phyloP scores from a whole-genome alignment of 2,797 vertebrate species.

The Leucoraja ocellata region DNA sequence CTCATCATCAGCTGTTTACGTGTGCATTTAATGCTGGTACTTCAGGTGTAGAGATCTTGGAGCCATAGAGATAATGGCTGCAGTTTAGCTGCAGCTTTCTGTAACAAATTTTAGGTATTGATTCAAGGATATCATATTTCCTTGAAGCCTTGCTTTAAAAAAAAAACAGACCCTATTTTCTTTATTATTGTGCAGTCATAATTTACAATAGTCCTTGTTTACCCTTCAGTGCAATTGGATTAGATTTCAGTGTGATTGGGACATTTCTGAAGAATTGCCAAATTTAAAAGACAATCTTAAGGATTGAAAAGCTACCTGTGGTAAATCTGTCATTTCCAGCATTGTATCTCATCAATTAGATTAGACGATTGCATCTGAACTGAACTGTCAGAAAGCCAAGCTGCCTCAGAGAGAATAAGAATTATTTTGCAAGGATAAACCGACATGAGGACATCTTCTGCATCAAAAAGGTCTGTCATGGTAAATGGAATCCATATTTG shows the following conservation, averaged over 20 bases:
- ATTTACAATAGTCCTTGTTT: conserved; percentile 54
- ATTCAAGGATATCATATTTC: conserved; percentile 14
- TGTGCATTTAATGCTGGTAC: neutral
- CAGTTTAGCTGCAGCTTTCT: neutral
- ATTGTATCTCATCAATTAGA: conserved; percentile 41
- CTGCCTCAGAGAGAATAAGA: neutral
- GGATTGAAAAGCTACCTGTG: conserved; percentile 47
- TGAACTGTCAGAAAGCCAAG: neutral
- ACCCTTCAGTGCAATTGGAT: conserved; percentile 61
- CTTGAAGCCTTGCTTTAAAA: neutral
- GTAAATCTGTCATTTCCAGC: conserved; percentile 48
- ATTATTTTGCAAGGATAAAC: neutral
- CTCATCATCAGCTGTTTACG: too few relatives aligned
- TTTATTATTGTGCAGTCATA: conserved; percentile 2
- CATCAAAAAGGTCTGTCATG: neutral
- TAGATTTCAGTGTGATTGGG: conserved; percentile 48
- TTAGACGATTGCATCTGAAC: conserved; percentile 38
- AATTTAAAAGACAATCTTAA: conserved; percentile 39
- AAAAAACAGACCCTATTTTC: conserved; percentile 16
- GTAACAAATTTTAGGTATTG: neutral
- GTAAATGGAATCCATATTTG: neutral
- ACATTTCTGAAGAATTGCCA: conserved; percentile 35
- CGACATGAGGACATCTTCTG: neutral
- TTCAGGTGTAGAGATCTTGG: neutral
- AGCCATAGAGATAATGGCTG: neutral